A percentile compares a stretch with the other conserved stretches of the same genome.
phyloP scores from a whole-genome alignment of 2,113 vertebrate genomes.

The Buteo buteo region DNA sequence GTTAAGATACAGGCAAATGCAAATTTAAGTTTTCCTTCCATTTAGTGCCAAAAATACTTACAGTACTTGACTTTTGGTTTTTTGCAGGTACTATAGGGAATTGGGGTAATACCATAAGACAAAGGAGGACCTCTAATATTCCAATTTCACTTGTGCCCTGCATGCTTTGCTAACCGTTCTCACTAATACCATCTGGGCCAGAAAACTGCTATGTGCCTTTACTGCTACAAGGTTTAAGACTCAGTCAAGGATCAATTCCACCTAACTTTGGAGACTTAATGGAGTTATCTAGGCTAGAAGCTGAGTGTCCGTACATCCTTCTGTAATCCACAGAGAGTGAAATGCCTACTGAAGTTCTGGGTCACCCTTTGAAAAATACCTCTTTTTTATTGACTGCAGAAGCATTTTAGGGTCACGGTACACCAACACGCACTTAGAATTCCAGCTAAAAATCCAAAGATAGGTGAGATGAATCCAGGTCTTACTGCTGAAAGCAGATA shows the following conservation, averaged over 20 bases:
- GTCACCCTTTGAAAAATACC: not conserved
- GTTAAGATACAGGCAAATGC: not conserved
- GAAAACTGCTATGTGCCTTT: not conserved
- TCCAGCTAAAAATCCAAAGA: not conserved
- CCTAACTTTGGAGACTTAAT: not conserved
- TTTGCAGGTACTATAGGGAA: not conserved
- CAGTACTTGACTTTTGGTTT: not conserved
- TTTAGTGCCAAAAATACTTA: not conserved
- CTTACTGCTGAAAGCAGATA: not conserved
- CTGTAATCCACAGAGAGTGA: not conserved
- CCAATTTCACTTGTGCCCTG: not conserved
- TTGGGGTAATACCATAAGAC: not conserved
- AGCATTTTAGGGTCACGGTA: not conserved
- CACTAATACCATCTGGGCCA: not conserved
- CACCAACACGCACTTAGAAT: not conserved
- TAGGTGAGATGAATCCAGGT: not conserved
- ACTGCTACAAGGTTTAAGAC: not conserved
- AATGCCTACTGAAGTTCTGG: not conserved
- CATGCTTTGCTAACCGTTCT: not conserved
- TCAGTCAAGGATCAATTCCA: not conserved
- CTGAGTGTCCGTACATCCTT: not conserved
- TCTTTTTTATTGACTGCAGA: not conserved
- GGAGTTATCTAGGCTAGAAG: not conserved
- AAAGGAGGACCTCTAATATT: not conserved
- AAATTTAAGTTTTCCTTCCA: not conserved